Conservation (phyloP, 2,797 vertebrate genomes). For the Sorex maritimensis region DNA sequence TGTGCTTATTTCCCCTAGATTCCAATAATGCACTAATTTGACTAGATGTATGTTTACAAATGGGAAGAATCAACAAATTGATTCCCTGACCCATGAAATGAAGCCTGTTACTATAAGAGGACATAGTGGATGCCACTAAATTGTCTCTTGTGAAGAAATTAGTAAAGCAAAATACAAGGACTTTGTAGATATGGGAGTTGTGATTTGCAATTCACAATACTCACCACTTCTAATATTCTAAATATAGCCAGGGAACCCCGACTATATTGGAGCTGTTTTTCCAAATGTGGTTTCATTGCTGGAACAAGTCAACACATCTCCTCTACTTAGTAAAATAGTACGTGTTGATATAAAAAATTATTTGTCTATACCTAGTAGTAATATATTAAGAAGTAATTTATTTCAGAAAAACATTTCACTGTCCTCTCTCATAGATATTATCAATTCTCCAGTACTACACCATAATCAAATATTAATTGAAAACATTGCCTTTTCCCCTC, state of each 20-base stretch:
- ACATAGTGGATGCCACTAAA: not conserved
- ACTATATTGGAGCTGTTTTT: not conserved
- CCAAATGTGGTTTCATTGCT: not conserved
- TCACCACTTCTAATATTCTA: not conserved
- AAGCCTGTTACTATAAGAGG: not conserved
- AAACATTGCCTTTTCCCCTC: not conserved
- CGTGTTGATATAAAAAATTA: not conserved
- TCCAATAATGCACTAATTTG: not conserved
- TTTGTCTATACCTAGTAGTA: not conserved
- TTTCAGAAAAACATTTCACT: not conserved
- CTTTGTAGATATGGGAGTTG: not conserved
- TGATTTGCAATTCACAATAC: not conserved
- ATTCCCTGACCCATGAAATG: not conserved
- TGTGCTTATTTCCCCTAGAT: not conserved
- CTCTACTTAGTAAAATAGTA: not conserved
- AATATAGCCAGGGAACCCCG: not conserved
- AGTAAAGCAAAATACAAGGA: not conserved
- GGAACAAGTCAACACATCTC: not conserved
- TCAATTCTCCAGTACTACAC: not conserved
- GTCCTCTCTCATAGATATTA: not conserved
- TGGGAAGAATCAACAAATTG: not conserved
- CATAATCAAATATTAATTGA: not conserved
- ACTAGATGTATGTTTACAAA: not conserved
- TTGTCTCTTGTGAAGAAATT: not conserved
- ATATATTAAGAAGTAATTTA: not conserved